These are phyloP conservation scores for Triops longicaudatus DNA, from an alignment of 1,140 invertebrate species.

Conservation along the genomic window DNA sequence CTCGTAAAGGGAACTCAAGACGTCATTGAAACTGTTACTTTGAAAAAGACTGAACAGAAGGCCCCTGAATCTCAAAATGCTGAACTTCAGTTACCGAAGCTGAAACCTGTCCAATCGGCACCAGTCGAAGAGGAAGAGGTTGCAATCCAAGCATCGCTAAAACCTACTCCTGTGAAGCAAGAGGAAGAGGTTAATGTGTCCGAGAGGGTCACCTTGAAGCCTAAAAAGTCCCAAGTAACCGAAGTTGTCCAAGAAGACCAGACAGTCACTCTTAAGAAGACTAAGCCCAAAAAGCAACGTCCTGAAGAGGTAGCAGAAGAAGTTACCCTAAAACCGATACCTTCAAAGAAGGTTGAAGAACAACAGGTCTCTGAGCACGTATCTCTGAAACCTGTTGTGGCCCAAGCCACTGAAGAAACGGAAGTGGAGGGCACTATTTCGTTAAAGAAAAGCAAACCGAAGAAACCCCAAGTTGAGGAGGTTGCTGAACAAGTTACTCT, in stretches of 20 bases:
- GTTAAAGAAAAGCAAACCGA: slow-evolving; percentile 2
- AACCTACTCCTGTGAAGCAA: too few relatives aligned
- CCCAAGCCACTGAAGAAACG: slow-evolving; percentile 22
- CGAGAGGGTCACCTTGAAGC: neutral
- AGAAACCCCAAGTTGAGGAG: slow-evolving; percentile 35
- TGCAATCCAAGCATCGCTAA: neutral
- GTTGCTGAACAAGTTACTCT: slow-evolving; percentile 35
- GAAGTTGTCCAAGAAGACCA: slow-evolving; percentile 33
- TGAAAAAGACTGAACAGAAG: neutral
- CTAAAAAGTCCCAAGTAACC: neutral
- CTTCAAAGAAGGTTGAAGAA: slow-evolving; percentile 19
- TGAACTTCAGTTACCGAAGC: slow-evolving; percentile 22
- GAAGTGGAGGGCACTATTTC: neutral
- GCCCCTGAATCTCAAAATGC: slow-evolving; percentile 18
- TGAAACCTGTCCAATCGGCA: slow-evolving; percentile 27
- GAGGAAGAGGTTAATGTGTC: slow-evolving; percentile 23
- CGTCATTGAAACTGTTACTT: neutral
- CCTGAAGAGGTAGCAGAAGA: neutral
- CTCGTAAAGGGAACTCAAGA: neutral
- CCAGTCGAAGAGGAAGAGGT: slow-evolving; percentile 20
- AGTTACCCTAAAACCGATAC: neutral
- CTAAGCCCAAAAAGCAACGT: neutral
- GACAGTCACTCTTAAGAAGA: slow-evolving; percentile 8
- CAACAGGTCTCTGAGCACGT: slow-evolving; percentile 28
- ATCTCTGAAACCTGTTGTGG: neutral